Conservation (phyloP, 2,113 vertebrate genomes). For the Callorhinus ursinus region DNA sequence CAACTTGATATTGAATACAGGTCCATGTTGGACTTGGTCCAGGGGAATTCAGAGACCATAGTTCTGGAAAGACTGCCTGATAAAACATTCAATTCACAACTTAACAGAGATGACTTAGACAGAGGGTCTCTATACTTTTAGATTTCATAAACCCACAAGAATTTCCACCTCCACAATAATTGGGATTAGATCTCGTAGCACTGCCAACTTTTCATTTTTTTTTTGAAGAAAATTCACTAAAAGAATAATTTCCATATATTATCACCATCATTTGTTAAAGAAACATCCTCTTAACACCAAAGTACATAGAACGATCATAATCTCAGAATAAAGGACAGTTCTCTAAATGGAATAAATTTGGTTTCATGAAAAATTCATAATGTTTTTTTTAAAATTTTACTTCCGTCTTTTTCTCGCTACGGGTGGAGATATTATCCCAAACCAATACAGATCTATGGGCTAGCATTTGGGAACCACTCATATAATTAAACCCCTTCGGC, state of each 20-base stretch:
- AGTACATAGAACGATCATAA: neutral
- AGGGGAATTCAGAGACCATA: neutral
- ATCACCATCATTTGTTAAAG: neutral
- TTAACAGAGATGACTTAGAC: constrained; percentile 1
- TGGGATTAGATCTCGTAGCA: neutral
- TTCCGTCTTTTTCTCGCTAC: neutral
- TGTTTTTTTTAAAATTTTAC: neutral
- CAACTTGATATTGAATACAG: neutral
- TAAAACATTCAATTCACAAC: neutral
- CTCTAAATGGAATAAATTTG: neutral
- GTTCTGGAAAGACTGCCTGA: neutral
- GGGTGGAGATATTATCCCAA: neutral
- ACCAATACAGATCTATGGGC: neutral
- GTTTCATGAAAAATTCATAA: neutral
- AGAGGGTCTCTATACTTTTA: neutral
- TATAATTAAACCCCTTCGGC: neutral
- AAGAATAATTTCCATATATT: neutral
- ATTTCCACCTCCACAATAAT: constrained; percentile 18
- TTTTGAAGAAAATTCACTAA: neutral
- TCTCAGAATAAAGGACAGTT: neutral
- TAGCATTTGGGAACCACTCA: neutral
- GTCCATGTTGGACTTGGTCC: neutral
- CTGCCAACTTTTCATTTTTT: neutral
- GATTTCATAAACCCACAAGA: constrained; percentile 23
- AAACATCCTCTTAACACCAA: neutral